Evolutionary conservation across 2,113 vertebrate genomes (phyloP).

Genomic region (Ariopsis seemanni): DNA sequence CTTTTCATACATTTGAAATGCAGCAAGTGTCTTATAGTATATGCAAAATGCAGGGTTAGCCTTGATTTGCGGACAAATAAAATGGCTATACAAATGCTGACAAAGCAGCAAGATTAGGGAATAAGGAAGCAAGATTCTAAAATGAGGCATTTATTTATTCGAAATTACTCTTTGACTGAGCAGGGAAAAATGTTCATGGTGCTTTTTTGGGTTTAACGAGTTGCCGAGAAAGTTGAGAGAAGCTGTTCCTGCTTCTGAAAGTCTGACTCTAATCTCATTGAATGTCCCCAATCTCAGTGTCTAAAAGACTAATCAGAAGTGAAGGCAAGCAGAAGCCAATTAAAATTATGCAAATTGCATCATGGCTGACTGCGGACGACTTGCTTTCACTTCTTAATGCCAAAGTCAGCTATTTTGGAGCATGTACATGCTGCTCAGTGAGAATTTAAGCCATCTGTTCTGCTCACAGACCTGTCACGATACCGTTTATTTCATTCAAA

Average conservation of each 20-base stretch:
- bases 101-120: neutral
- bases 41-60: neutral
- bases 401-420: neutral
- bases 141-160: neutral
- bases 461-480: neutral
- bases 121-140: neutral
- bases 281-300: slow-evolving; percentile 23
- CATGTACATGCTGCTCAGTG: neutral
- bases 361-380: slow-evolving; percentile 21
- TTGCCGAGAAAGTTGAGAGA: neutral
- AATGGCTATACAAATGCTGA: neutral
- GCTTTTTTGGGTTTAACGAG: neutral
- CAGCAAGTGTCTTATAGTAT: neutral
- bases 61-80: slow-evolving; percentile 6
- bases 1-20: neutral
- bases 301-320: slow-evolving; percentile 36
- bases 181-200: neutral
- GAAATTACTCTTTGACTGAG: neutral
- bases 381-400: slow-evolving; percentile 7
- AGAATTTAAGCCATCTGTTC: slow-evolving; percentile 14
- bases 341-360: slow-evolving; percentile 46
- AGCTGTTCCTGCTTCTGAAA: slow-evolving; percentile 3
- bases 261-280: slow-evolving; percentile 1
- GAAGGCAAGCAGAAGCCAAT: slow-evolving; percentile 47
- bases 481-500: neutral